A percentile compares a stretch with the other conserved stretches of the same genome.
Conservation (phyloP, 2,797 vertebrate species). For the Sebastes melanostomus region DNA sequence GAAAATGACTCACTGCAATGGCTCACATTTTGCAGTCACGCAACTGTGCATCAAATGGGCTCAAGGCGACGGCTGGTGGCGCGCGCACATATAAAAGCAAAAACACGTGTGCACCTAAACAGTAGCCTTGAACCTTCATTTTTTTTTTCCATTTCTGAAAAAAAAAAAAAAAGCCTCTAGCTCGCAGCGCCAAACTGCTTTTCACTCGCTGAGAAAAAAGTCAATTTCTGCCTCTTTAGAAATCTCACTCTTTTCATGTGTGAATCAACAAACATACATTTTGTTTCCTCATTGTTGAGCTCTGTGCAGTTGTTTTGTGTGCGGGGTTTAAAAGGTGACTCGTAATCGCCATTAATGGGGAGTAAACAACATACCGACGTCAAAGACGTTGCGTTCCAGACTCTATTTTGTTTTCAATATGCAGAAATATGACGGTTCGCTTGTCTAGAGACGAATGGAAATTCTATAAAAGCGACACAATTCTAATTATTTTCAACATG, state of each 20-base stretch:
- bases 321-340: constrained; percentile 8
- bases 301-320: neutral
- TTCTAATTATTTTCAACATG: neutral
- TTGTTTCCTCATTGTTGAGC: constrained; percentile 8
- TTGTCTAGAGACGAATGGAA: neutral
- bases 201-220: constrained; percentile 22
- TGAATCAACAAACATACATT: constrained; percentile 2
- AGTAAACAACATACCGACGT: constrained; percentile 1
- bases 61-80: constrained; percentile 54
- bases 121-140: constrained; percentile 46
- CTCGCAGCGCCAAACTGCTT: constrained; percentile 17
- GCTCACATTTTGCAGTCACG: constrained; percentile 60
- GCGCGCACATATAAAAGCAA: constrained; percentile 29
- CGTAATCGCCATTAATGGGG: neutral
- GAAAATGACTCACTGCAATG: constrained; percentile 63
- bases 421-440: neutral
- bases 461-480: neutral
- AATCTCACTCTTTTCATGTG: constrained; percentile 22
- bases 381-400: neutral
- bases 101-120: constrained; percentile 39
- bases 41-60: constrained; percentile 59
- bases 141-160: neutral
- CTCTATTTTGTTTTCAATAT: neutral
- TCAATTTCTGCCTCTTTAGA: constrained; percentile 36
- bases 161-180: neutral